These are phyloP conservation scores for Arbacia lixula DNA, from an alignment of 53 echinoderm and acorn worm genomes.

Conservation along the genomic window DNA sequence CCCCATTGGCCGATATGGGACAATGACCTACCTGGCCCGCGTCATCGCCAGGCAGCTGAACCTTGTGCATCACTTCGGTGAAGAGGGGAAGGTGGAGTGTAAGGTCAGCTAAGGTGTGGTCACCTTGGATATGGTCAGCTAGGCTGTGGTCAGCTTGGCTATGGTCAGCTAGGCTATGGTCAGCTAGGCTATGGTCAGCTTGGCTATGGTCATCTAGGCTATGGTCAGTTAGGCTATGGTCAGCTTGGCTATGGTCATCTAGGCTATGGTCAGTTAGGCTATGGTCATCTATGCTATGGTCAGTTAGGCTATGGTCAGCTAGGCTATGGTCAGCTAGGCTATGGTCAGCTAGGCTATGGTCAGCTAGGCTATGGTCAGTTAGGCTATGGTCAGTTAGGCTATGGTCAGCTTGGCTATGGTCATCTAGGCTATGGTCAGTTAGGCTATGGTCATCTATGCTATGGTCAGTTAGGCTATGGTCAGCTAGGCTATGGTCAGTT, in stretches of 20 bases:
- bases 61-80: conserved; percentile 75
- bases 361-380: too few relatives aligned
- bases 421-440: too few relatives aligned
- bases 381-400: too few relatives aligned
- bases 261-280: background rate
- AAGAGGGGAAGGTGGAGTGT: conserved; percentile 78
- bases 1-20: conserved; percentile 95
- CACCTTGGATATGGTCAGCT: background rate
- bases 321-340: too few relatives aligned
- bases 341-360: too few relatives aligned
- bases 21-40: conserved; percentile 95
- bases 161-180: background rate
- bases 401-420: too few relatives aligned
- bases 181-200: background rate
- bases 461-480: too few relatives aligned
- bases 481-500: too few relatives aligned
- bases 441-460: too few relatives aligned
- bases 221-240: background rate
- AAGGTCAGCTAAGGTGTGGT: conserved; percentile 70
- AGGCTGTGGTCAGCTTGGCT: background rate
- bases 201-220: background rate
- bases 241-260: background rate
- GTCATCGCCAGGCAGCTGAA: conserved; percentile 76
- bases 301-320: too few relatives aligned
- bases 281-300: too few relatives aligned